A percentile compares a stretch with the other conserved stretches of the same genome.
Conservation (phyloP, 2,888 invertebrate genomes). For the Thecocarcelia acutangulata region DNA sequence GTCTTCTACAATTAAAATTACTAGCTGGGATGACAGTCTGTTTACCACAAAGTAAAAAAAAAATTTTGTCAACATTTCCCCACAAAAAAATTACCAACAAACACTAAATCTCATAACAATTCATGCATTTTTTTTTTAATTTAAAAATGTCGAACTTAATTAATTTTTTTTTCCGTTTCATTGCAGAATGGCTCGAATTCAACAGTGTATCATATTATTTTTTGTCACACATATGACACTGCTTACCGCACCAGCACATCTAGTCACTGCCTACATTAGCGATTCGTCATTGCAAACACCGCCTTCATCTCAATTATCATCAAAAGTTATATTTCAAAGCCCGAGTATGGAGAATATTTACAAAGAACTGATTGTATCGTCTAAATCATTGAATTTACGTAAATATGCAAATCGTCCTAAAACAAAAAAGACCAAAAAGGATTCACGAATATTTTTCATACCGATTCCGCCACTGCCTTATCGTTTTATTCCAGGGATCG, state of each 20-base stretch:
- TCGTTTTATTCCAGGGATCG: conserved; percentile 91
- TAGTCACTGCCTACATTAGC: conserved; percentile 65
- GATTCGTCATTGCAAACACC: conserved; percentile 62
- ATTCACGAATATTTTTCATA: conserved; percentile 93
- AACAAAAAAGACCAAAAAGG: conserved; percentile 81
- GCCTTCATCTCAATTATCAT: conserved; percentile 65
- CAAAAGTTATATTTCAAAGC: conserved; percentile 76
- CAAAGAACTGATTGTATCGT: conserved; percentile 78
- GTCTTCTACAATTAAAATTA: too few relatives aligned
- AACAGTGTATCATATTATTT: conserved; percentile 27
- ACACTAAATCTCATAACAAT: too few relatives aligned
- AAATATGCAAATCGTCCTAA: conserved; percentile 77
- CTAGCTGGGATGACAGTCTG: too few relatives aligned
- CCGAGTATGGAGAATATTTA: conserved; percentile 78
- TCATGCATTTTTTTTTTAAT: too few relatives aligned
- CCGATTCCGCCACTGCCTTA: conserved; percentile 92
- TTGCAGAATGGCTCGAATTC: conserved; percentile 67
- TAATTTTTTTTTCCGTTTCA: conserved; percentile 23
- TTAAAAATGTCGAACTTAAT: neutral
- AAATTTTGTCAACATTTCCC: too few relatives aligned
- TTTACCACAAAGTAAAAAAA: too few relatives aligned
- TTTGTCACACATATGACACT: conserved; percentile 41
- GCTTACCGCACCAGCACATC: conserved; percentile 52
- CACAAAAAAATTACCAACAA: too few relatives aligned
- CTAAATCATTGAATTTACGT: conserved; percentile 77